Percentiles rank a stretch among this genome's conserved stretches.
phyloP scores from a whole-genome alignment of 2,888 invertebrate species.

The Coecobrya sp. region DNA sequence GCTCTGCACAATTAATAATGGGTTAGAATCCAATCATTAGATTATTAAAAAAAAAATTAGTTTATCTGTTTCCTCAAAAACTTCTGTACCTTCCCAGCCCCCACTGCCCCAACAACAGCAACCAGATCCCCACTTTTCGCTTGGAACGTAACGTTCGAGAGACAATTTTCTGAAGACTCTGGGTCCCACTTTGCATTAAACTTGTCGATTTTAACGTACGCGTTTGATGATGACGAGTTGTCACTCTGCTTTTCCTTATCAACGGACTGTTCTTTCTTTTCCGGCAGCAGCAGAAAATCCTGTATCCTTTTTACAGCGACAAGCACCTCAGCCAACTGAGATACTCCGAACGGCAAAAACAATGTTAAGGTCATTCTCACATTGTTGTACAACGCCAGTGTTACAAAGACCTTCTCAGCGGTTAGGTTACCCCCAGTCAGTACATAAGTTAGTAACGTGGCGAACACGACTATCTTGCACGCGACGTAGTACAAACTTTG shows the following conservation, averaged over 20 bases:
- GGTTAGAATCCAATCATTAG: neutral
- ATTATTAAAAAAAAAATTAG: neutral
- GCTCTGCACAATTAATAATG: neutral
- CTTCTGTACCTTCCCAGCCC: neutral
- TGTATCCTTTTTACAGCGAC: neutral
- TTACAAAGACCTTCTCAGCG: constrained; percentile 29
- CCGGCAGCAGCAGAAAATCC: neutral
- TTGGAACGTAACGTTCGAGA: neutral
- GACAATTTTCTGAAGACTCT: neutral
- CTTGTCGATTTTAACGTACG: neutral
- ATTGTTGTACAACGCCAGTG: neutral
- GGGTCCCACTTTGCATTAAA: neutral
- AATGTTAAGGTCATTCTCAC: neutral
- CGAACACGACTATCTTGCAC: constrained; percentile 1
- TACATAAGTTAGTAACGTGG: neutral
- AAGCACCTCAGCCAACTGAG: neutral
- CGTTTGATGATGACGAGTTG: no score
- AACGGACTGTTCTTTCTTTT: neutral
- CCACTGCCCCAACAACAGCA: neutral
- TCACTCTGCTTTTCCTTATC: neutral
- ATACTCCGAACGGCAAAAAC: neutral
- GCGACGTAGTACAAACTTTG: neutral
- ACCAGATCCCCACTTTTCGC: neutral
- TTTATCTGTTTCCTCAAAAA: no score
- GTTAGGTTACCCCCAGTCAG: neutral